Conservation (phyloP, 1,140 invertebrate species). For the Monomorium pharaonis region DNA sequence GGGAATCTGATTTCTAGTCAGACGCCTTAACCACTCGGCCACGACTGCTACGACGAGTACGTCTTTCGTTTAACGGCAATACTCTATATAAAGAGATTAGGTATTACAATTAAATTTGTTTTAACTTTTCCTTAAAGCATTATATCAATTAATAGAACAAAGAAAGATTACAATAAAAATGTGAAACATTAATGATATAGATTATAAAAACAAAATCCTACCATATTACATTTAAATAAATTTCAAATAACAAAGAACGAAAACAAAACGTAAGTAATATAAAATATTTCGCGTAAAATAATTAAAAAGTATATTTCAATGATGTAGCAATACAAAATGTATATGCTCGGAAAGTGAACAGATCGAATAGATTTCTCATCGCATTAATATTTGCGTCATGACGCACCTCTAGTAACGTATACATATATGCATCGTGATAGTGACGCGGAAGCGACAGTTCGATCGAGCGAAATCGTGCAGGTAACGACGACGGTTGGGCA, state of each 20-base stretch:
- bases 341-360: not conserved
- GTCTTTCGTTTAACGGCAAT: not conserved
- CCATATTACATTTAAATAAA: not conserved
- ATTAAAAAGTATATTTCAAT: not conserved
- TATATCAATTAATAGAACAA: not conserved
- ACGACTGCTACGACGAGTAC: slow-evolving; percentile 86
- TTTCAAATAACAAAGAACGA: not conserved
- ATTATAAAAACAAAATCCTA: too few species aligned
- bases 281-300: not conserved
- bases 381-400: not conserved
- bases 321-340: not conserved
- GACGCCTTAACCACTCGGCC: slow-evolving; percentile 93
- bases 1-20: slow-evolving; percentile 87
- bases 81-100: not conserved
- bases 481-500: not conserved
- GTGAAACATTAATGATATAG: not conserved
- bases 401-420: not conserved
- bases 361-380: not conserved
- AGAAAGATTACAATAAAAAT: not conserved
- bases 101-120: not conserved
- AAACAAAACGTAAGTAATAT: not conserved
- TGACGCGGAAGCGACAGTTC: not conserved
- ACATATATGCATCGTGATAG: not conserved
- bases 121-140: not conserved
- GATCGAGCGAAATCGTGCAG: not conserved